Evolutionary conservation across 2,888 invertebrate species (phyloP), one percentile per base, ranked within the genome.

Genomic region (Eupithecia vulgata): DNA sequence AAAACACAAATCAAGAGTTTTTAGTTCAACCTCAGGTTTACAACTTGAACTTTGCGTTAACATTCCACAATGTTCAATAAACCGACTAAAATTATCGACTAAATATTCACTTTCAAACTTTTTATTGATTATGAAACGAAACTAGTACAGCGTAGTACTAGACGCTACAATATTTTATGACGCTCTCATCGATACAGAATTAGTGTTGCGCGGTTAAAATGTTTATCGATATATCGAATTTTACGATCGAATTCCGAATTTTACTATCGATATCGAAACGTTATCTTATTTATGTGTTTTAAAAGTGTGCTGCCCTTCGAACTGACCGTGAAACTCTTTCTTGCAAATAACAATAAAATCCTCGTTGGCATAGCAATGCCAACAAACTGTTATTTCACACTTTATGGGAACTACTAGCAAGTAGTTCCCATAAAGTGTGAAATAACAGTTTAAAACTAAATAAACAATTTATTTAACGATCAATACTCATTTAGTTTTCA

Each of bases 201-300:
- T 73, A 76, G 76, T 73, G 73, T 70, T 72, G 74, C 76, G 73
- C 64, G 70, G 68, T 40, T 40, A 64, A 67, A 64, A 67, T 72
- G 67, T 72, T 72, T 71, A 76, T 73, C 76, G 74, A 76, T 78
- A 74, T 74, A 77, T 78, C 78, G 76, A 77, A 74, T 79, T 79
- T 79, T 76, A 79, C 75, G 75, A 69, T 67, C 79, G 73, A 78
- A 80, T 80, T 79, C 80, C 79, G 30, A 76, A 75, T 70, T 79
- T 80, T 79, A 80, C 75, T 80, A 72, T 75, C 79, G 73, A 73
- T 70, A 71, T 72, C 66, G 72, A 74, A 72, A 75, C 74, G 73
- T 76, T 75, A 78, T 78, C 72, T 80, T 70, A 77, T 78, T 80
- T 78, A 80, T 75, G 75, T 72, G 66, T 75, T 80, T 78, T 71